Base-by-base conservation (phyloP, 2,888 invertebrate species). In the Phengaris arion region DNA sequence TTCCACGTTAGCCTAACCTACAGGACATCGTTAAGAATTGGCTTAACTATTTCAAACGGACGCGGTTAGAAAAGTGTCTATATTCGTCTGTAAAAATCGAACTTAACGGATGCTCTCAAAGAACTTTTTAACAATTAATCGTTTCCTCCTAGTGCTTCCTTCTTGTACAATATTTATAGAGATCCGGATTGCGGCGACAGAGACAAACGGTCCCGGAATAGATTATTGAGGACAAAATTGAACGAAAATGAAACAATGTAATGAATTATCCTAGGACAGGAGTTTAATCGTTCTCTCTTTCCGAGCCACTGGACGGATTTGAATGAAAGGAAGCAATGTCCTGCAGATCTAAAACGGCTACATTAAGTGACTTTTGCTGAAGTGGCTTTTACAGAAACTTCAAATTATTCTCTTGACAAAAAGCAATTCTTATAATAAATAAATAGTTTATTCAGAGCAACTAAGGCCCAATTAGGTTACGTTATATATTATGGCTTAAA, bases 21-120 rank as follows among this genome's bases (percentile, higher is more conserved):
- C 81, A 82, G 83, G 83, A 83, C 83, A 83, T 83, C 83, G 80
- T 83, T 82, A 83, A 82, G 82, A 79, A 82, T 81, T 80, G 80
- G 80, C 80, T 81, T 77, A 81, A 78, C 83, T 82, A 83, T 83
- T 83, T 80, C 81, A 79, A 77, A 77, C 82, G 81, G 81, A 81
- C 81, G 81, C 79, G 77, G 78, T 78, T 76, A 74, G 79, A 76
- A 81, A 79, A 81, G 81, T 79, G 74, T 83, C 82, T 83, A 83
- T 80, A 82, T 82, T 80, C 64, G 81, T 79, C 79, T 76, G 78
- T 70, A 82, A 83, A 82, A 81, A 79, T 75, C 76, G 68, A 76
- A 76, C 54, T 76, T 77, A 79, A 77, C 83, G 83, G 83, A 83
- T 81, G 81, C 80, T 79, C 77, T 75, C 75, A 64, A 78, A 75